Conservation (phyloP, 2,113 vertebrate genomes). For the Oryzias melastigma region DNA sequence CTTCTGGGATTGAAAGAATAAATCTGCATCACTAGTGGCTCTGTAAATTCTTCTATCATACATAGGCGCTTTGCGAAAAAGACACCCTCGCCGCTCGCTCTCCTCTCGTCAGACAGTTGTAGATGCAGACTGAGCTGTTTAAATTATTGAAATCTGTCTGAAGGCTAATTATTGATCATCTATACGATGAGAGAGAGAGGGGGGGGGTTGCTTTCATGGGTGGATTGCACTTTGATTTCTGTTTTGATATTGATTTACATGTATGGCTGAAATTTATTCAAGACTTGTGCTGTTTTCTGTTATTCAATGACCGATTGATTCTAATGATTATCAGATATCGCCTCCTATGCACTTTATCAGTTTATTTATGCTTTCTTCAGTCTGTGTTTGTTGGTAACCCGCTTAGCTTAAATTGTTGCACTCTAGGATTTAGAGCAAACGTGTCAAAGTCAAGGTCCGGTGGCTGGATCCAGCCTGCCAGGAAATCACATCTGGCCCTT, state of each 20-base stretch:
- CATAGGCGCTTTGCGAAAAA: conserved; percentile 4
- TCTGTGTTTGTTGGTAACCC: conserved; percentile 18
- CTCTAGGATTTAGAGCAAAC: conserved; percentile 3
- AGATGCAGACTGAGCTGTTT: conserved; percentile 54
- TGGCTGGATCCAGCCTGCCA: too few species aligned
- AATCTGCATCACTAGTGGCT: conserved; percentile 18
- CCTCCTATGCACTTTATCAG: conserved; percentile 30
- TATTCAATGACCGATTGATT: conserved; percentile 22
- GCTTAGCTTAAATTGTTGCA: conserved; percentile 22
- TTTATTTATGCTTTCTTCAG: conserved; percentile 27
- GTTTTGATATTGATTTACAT: conserved; percentile 38
- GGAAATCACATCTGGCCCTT: too few species aligned
- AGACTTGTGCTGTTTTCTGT: conserved; percentile 7
- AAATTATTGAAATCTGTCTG: conserved; percentile 73
- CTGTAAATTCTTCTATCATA: conserved; percentile 16
- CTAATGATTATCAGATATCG: conserved; percentile 8
- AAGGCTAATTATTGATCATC: conserved; percentile 69
- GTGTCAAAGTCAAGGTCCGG: too few species aligned
- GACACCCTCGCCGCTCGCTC: conserved; percentile 5
- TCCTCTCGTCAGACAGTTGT: conserved; percentile 23
- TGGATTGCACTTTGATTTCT: conserved; percentile 48
- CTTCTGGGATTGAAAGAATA: conserved; percentile 16
- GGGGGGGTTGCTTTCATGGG: conserved; percentile 44
- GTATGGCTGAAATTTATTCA: conserved; percentile 34
- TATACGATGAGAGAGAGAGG: conserved; percentile 40